These are phyloP conservation scores for Eupsilia transversa DNA, from an alignment of 2,888 invertebrate species.

Conservation along the genomic window DNA sequence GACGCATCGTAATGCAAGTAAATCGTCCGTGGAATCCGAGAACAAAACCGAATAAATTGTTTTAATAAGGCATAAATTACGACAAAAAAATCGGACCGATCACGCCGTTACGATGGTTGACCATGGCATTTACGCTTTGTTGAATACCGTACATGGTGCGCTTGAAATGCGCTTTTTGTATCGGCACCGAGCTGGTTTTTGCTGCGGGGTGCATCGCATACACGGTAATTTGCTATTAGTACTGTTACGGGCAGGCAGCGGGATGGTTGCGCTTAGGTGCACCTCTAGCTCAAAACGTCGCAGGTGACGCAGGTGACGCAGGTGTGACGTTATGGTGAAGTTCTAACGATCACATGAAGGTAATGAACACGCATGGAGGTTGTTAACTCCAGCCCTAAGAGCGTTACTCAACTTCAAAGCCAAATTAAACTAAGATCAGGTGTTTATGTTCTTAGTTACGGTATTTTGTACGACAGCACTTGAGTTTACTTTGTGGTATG, in stretches of 20 bases:
- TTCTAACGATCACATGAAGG: slow-evolving; percentile 59
- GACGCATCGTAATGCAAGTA: slow-evolving; percentile 79
- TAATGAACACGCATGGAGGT: slow-evolving; percentile 63
- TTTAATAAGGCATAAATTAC: slow-evolving; percentile 88
- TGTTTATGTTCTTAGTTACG: slow-evolving; percentile 51
- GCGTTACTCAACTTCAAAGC: slow-evolving; percentile 47
- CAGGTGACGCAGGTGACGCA: slow-evolving; percentile 54
- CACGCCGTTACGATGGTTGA: slow-evolving; percentile 87
- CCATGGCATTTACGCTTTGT: slow-evolving; percentile 90
- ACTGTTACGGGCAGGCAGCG: slow-evolving; percentile 76
- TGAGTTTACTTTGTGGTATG: slow-evolving; percentile 7
- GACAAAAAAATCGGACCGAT: slow-evolving; percentile 82
- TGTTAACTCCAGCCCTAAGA: slow-evolving; percentile 45
- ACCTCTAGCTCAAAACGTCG: slow-evolving; percentile 39
- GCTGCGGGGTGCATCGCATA: slow-evolving; percentile 69
- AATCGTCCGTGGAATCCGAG: slow-evolving; percentile 85
- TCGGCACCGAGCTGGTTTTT: slow-evolving; percentile 71
- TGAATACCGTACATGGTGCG: slow-evolving; percentile 82
- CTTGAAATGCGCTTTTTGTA: slow-evolving; percentile 84
- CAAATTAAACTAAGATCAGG: slow-evolving; percentile 56
- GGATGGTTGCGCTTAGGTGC: slow-evolving; percentile 70
- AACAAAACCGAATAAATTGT: slow-evolving; percentile 87
- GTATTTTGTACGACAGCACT: slow-evolving; percentile 28
- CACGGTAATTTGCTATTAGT: slow-evolving; percentile 74
- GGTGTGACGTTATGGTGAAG: slow-evolving; percentile 54